A percentile compares a stretch with the other conserved stretches of the same genome.
Conservation (phyloP, 64 coral and sea anemone species). For the Orbicella faveolata region DNA sequence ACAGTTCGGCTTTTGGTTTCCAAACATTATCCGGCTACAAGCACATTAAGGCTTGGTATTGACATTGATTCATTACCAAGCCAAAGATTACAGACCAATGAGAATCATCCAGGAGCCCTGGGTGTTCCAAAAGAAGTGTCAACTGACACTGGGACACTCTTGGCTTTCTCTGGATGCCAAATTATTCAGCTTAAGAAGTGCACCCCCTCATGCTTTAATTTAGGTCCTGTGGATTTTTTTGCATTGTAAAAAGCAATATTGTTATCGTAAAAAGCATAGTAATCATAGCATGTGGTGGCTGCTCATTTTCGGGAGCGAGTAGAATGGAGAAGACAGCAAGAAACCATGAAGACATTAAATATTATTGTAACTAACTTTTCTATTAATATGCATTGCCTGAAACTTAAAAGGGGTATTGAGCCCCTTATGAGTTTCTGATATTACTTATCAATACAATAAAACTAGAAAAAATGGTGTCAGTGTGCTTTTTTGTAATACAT, state of each 20-base stretch:
- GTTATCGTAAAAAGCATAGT: background rate
- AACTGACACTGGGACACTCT: too few species aligned
- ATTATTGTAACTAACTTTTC: background rate
- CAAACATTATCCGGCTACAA: too few species aligned
- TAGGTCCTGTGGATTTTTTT: background rate
- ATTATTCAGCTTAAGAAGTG: too few species aligned
- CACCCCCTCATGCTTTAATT: background rate
- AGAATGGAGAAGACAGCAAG: background rate
- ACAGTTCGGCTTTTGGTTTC: background rate
- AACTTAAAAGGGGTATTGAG: too few species aligned
- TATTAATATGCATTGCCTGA: too few species aligned
- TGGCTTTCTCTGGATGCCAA: too few species aligned
- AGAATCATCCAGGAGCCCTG: background rate
- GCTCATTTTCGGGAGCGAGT: background rate
- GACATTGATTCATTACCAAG: background rate
- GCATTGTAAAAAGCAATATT: background rate
- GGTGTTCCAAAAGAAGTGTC: background rate
- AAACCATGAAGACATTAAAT: background rate
- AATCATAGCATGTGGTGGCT: background rate
- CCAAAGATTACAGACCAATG: background rate
- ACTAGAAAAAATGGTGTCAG: background rate
- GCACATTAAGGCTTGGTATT: background rate
- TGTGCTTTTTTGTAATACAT: background rate
- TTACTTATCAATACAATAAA: background rate
- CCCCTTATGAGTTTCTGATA: background rate